These are phyloP conservation scores for Pelecanus crispus DNA, from an alignment of 2,113 vertebrate species.

Conservation along the genomic window DNA sequence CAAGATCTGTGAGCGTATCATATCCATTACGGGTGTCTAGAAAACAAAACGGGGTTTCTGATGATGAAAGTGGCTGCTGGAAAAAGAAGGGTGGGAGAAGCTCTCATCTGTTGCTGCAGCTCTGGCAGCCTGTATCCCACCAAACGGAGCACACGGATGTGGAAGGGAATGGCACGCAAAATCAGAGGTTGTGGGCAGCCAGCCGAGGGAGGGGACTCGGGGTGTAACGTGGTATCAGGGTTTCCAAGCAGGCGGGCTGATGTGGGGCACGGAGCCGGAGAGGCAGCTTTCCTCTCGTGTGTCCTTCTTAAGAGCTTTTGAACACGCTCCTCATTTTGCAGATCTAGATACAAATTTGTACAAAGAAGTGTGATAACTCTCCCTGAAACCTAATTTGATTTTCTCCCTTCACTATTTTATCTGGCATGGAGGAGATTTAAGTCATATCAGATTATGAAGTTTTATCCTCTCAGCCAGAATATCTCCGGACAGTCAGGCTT, in stretches of 20 bases:
- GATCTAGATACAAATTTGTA: slow-evolving; percentile 15
- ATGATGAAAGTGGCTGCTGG: background rate
- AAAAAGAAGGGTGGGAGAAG: background rate
- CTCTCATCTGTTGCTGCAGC: rapidly evolving
- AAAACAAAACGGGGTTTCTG: background rate
- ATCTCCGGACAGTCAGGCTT: background rate
- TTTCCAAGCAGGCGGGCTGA: background rate
- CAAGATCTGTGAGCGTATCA: background rate
- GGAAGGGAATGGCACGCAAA: background rate
- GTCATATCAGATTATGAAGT: slow-evolving; percentile 1
- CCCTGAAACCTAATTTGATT: slow-evolving; percentile 42
- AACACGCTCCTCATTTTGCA: background rate
- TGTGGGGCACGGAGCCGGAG: background rate
- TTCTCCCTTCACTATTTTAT: background rate
- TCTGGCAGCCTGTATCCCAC: background rate
- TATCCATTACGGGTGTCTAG: background rate
- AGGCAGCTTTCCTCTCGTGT: background rate
- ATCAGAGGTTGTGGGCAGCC: background rate
- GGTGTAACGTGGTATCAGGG: rapidly evolving
- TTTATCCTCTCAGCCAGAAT: slow-evolving; percentile 15
- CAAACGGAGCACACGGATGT: rapidly evolving
- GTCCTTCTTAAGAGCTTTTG: background rate
- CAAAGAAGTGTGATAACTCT: slow-evolving; percentile 20
- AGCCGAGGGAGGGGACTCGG: rapidly evolving
- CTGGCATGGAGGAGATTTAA: slow-evolving; percentile 19